Conservation (phyloP, 2,797 vertebrate species). For the Sebastiscus tertius region DNA sequence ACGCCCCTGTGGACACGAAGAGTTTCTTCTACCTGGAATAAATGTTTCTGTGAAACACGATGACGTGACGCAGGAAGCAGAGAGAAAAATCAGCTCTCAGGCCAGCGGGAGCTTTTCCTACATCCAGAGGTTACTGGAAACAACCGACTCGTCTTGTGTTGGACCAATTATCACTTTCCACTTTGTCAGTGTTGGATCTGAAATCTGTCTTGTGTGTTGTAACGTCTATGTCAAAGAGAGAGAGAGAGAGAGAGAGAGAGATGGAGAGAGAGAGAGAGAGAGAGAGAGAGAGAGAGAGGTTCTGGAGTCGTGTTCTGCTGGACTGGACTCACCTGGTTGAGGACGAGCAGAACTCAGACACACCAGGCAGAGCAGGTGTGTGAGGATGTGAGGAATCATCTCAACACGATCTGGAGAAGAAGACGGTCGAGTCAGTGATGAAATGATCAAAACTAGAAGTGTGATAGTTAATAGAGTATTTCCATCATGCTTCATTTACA, state of each 20-base stretch:
- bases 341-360: slow-evolving; percentile 75
- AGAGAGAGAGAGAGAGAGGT: neutral
- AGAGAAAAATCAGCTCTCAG: neutral
- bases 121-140: no score
- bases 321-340: slow-evolving; percentile 70
- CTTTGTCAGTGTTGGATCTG: slow-evolving; percentile 14
- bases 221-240: neutral
- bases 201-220: no score
- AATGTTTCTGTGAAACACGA: neutral
- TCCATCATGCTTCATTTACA: no score
- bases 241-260: neutral
- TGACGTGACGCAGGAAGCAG: neutral
- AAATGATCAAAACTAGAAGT: neutral
- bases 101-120: neutral
- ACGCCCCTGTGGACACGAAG: no score
- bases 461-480: no score
- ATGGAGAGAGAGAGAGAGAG: neutral
- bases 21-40: neutral
- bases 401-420: slow-evolving; percentile 78
- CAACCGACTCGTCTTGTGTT: neutral
- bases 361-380: slow-evolving; percentile 85
- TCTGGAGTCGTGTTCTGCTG: no score
- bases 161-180: slow-evolving; percentile 28
- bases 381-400: slow-evolving; percentile 86
- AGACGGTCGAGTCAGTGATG: neutral